Evolutionary conservation across 2,888 invertebrate species (phyloP).

Genomic region (Dendrolimus houi): DNA sequence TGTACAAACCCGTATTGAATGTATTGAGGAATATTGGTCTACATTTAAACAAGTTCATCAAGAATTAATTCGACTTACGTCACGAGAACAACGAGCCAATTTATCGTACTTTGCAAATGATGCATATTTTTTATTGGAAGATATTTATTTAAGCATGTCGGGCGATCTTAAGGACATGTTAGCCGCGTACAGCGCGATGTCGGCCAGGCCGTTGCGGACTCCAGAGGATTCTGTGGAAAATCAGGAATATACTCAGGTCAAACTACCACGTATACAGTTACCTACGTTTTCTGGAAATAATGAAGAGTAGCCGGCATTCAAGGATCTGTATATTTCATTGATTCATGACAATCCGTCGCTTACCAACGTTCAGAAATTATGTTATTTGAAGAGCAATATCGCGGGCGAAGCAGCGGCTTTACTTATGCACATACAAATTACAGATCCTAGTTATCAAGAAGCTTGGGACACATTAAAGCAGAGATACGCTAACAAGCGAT

Average conservation of each 20-base stretch:
- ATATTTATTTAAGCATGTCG: no score
- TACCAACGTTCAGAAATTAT: no score
- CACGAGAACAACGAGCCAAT: background rate
- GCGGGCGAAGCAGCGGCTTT: no score
- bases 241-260: background rate
- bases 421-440: no score
- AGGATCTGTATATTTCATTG: conserved; percentile 4
- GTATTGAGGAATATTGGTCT: conserved; percentile 2
- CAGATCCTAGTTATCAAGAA: no score
- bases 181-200: background rate
- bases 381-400: no score
- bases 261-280: no score
- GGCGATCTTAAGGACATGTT: background rate
- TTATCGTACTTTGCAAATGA: background rate
- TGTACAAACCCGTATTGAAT: conserved; percentile 1
- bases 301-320: conserved; percentile 9
- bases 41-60: background rate
- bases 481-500: no score
- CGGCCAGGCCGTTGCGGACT: background rate
- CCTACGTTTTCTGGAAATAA: conserved; percentile 6
- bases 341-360: no score
- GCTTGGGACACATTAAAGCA: no score
- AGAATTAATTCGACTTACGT: background rate
- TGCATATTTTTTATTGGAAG: no score
- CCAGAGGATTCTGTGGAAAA: background rate